phyloP scores from a whole-genome alignment of 2,113 vertebrate species.

The Coryphaenoides rupestris region DNA sequence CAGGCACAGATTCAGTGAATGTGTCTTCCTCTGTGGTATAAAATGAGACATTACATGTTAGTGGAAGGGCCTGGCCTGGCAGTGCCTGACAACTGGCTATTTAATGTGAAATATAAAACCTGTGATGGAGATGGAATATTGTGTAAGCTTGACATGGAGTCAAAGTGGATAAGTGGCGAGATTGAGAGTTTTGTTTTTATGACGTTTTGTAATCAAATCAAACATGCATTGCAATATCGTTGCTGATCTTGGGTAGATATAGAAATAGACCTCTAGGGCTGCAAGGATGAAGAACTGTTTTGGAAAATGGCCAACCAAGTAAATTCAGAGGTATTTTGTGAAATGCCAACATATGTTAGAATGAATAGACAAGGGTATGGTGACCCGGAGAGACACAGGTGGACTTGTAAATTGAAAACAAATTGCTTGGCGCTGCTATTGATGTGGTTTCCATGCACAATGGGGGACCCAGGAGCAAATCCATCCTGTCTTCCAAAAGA shows the following conservation, averaged over 20 bases:
- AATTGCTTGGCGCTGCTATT: slow-evolving; percentile 48
- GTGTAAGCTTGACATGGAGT: too few relatives aligned
- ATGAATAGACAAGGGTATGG: slow-evolving; percentile 32
- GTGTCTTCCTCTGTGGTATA: too few relatives aligned
- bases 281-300: slow-evolving; percentile 9
- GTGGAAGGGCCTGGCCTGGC: too few relatives aligned
- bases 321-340: slow-evolving; percentile 46
- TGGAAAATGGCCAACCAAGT: slow-evolving; percentile 35
- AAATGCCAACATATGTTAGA: slow-evolving; percentile 41
- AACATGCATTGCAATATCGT: neutral
- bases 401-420: slow-evolving; percentile 68
- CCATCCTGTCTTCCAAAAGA: too few relatives aligned
- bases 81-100: too few relatives aligned
- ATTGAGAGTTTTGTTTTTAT: neutral
- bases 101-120: too few relatives aligned
- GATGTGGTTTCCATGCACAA: slow-evolving; percentile 38
- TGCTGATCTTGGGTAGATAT: neutral
- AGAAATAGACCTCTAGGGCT: slow-evolving; percentile 14
- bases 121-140: too few relatives aligned
- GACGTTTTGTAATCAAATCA: neutral
- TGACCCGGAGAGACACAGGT: slow-evolving; percentile 55
- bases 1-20: too few relatives aligned
- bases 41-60: too few relatives aligned
- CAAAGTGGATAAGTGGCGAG: too few relatives aligned
- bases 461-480: slow-evolving; percentile 34